Conservation (phyloP, 2,113 vertebrate species). For the Psammodynastes pulverulentus region DNA sequence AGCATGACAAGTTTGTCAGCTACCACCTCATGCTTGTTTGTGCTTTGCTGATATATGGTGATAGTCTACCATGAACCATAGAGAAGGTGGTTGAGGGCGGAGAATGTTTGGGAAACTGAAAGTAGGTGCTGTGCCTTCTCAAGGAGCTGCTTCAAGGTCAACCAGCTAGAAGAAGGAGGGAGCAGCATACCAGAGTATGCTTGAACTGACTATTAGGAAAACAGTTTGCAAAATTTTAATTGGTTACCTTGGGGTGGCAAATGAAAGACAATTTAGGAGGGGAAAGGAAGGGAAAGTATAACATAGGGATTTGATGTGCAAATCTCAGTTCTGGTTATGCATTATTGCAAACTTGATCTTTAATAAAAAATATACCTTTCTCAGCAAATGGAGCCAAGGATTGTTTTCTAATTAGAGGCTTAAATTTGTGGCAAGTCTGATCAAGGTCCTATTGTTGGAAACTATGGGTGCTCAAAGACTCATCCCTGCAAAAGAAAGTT, state of each 20-base stretch:
- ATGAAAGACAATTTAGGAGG: not conserved
- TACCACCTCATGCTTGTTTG: not conserved
- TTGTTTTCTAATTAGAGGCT: not conserved
- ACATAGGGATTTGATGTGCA: not conserved
- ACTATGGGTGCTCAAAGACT: too few relatives aligned
- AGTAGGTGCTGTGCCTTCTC: not conserved
- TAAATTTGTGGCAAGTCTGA: not conserved
- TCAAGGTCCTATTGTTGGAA: not conserved
- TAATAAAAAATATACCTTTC: not conserved
- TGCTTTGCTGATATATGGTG: not conserved
- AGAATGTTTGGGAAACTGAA: not conserved
- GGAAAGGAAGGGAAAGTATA: not conserved
- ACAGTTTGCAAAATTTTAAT: not conserved
- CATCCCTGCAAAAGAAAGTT: too few relatives aligned
- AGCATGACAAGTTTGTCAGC: not conserved
- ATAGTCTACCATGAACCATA: not conserved
- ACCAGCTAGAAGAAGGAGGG: not conserved
- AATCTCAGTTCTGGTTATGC: not conserved
- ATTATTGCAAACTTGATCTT: not conserved
- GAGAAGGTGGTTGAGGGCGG: not conserved
- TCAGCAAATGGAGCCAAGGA: not conserved
- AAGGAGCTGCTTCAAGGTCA: not conserved
- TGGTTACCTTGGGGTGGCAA: not conserved
- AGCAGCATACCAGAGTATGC: not conserved
- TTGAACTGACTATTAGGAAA: not conserved